phyloP scores from a whole-genome alignment of 2,888 invertebrate species.

The Cryptus armator region DNA sequence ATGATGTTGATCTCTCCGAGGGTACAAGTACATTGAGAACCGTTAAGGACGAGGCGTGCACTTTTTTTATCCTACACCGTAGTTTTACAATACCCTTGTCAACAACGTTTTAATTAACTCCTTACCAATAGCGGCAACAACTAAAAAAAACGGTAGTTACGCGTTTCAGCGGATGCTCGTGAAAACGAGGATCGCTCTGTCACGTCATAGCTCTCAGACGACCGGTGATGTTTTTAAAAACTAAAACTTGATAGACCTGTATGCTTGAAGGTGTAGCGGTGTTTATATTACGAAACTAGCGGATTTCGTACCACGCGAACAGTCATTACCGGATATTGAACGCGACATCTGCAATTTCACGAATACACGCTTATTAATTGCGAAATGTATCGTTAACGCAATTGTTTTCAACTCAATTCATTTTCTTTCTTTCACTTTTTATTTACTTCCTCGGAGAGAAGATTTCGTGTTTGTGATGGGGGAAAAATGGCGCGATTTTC shows the following conservation, averaged over 20 bases:
- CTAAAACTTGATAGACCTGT: not conserved
- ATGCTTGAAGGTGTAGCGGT: not conserved
- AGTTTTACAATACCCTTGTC: not conserved
- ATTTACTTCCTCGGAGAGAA: too few relatives aligned
- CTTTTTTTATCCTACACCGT: not conserved
- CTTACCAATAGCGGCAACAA: not conserved
- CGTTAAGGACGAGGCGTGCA: not conserved
- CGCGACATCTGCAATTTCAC: too few relatives aligned
- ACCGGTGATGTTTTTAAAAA: not conserved
- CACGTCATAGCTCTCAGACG: not conserved
- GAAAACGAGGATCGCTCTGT: constrained; percentile 17
- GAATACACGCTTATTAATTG: too few relatives aligned
- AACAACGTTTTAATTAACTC: not conserved
- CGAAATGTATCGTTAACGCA: too few relatives aligned
- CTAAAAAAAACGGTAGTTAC: not conserved
- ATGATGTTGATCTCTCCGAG: not conserved
- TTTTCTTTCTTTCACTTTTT: too few relatives aligned
- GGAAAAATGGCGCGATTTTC: too few relatives aligned
- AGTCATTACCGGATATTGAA: too few relatives aligned
- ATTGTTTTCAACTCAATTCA: too few relatives aligned
- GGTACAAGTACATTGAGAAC: not conserved
- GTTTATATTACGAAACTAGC: not conserved
- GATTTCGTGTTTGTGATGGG: too few relatives aligned
- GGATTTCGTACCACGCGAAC: too few relatives aligned
- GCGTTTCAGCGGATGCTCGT: constrained; percentile 4